phyloP scores from a whole-genome alignment of 2,113 vertebrate genomes.

The Vireo altiloquus region DNA sequence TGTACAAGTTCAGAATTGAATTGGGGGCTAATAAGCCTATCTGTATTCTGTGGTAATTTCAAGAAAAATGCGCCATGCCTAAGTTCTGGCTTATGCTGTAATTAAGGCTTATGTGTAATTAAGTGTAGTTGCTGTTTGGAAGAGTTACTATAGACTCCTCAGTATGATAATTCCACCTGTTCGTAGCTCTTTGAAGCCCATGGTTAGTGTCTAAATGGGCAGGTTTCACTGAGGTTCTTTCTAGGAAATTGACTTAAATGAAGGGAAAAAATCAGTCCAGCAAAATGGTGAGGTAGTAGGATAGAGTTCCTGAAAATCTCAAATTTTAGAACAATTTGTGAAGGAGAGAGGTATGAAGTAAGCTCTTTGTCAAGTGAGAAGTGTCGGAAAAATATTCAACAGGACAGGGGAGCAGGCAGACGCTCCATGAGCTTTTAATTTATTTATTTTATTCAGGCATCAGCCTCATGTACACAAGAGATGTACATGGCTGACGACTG shows the following conservation, averaged over 20 bases:
- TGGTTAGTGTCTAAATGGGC: neutral
- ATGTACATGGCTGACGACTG: too few species aligned
- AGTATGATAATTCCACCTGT: neutral
- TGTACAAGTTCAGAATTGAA: neutral
- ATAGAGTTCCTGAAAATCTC: neutral
- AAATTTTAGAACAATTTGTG: neutral
- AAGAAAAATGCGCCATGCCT: neutral
- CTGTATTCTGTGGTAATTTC: neutral
- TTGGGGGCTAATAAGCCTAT: neutral
- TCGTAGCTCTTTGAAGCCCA: neutral
- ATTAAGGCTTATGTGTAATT: too few species aligned
- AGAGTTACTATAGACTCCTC: neutral
- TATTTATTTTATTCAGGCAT: too few species aligned
- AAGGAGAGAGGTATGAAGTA: neutral
- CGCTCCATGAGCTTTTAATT: too few species aligned
- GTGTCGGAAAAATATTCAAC: too few species aligned
- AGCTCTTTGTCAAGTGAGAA: neutral
- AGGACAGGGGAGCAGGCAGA: too few species aligned
- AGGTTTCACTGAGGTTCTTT: neutral
- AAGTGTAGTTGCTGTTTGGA: neutral
- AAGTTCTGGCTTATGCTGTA: neutral
- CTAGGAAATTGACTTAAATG: neutral
- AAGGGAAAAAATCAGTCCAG: neutral
- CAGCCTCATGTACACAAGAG: too few species aligned
- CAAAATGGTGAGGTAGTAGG: neutral